Conservation (phyloP, 2,888 invertebrate species). For the Morpho achilles region DNA sequence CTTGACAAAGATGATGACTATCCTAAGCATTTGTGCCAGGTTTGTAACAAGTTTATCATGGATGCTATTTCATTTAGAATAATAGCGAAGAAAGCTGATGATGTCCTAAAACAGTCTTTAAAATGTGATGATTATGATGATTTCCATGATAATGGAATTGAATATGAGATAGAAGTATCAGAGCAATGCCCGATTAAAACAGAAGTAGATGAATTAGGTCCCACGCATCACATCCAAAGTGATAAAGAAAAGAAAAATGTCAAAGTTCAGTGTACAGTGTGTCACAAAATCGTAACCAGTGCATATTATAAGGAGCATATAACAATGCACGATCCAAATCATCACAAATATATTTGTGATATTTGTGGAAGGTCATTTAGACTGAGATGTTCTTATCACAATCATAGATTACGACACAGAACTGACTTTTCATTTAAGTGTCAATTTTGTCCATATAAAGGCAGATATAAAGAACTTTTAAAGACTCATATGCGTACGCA, state of each 20-base stretch:
- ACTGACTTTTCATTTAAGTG: conserved; percentile 41
- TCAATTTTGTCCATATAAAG: conserved; percentile 42
- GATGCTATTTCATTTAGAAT: conserved; percentile 49
- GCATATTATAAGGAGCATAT: conserved; percentile 40
- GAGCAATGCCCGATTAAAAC: not conserved
- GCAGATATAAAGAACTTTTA: conserved; percentile 36
- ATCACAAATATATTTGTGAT: conserved; percentile 41
- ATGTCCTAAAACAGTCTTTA: conserved; percentile 39
- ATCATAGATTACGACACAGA: conserved; percentile 40
- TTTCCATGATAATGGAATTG: conserved; percentile 13
- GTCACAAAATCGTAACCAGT: conserved; percentile 38
- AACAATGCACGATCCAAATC: conserved; percentile 43
- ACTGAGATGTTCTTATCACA: conserved; percentile 41
- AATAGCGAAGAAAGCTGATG: conserved; percentile 45
- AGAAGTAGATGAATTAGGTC: not conserved
- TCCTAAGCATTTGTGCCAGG: conserved; percentile 50
- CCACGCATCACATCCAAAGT: not conserved
- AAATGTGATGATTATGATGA: conserved; percentile 23
- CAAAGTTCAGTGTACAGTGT: conserved; percentile 40
- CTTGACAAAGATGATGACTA: conserved; percentile 42
- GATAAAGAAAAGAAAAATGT: conserved; percentile 23
- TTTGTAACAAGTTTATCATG: conserved; percentile 50
- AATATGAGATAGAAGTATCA: conserved; percentile 24
- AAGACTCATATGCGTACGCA: conserved; percentile 44
- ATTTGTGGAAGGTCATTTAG: conserved; percentile 43